Percentiles rank a stretch among this genome's conserved stretches.
Conservation (phyloP, 2,113 vertebrate genomes). For the Mormoops blainvillei region DNA sequence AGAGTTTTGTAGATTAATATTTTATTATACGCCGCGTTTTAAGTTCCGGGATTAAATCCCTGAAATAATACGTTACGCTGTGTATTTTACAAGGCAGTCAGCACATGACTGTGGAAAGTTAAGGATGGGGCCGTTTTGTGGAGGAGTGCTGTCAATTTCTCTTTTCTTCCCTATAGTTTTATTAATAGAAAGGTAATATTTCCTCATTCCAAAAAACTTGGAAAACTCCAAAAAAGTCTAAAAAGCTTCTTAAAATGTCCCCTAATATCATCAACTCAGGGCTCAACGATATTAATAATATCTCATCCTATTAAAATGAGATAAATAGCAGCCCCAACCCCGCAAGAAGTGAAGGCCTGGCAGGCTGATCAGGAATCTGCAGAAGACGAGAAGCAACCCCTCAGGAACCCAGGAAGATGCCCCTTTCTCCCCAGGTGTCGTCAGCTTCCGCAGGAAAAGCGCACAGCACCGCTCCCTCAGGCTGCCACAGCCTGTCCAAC, state of each 20-base stretch:
- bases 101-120: conserved; percentile 68
- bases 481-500: neutral
- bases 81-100: conserved; percentile 79
- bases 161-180: neutral
- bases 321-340: neutral
- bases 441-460: neutral
- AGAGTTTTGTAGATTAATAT: conserved; percentile 87
- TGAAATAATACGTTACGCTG: conserved; percentile 85
- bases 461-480: neutral
- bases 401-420: neutral
- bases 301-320: neutral
- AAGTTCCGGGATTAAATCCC: conserved; percentile 86
- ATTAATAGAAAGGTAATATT: neutral
- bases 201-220: neutral
- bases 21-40: conserved; percentile 89
- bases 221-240: neutral
- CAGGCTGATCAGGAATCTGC: neutral
- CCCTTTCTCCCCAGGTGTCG: neutral
- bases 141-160: neutral
- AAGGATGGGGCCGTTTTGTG: conserved; percentile 21
- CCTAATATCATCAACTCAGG: neutral
- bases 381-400: neutral
- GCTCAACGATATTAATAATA: neutral
- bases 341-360: neutral
- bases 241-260: neutral